Conservation (phyloP, 2,888 invertebrate genomes). For the Zygaena filipendulae region DNA sequence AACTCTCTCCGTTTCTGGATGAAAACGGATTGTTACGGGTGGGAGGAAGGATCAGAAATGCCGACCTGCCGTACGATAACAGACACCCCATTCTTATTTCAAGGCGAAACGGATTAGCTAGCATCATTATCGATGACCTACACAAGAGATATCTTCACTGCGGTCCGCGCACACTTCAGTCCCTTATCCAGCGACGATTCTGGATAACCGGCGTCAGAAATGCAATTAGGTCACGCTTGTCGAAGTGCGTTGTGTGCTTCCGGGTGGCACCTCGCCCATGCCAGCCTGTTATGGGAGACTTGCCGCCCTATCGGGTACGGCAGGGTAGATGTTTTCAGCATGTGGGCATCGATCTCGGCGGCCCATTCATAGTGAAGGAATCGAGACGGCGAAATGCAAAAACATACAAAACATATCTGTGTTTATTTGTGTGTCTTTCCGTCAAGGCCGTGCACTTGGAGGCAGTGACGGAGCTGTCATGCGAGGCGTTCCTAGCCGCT, state of each 20-base stretch:
- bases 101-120: background rate
- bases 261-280: background rate
- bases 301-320: background rate
- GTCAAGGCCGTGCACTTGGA: constrained; percentile 3
- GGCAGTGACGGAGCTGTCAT: constrained; percentile 2
- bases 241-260: constrained; percentile 4
- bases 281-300: constrained; percentile 3
- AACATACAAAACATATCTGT: constrained; percentile 1
- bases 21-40: constrained; percentile 2
- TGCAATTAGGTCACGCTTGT: background rate
- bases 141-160: constrained; percentile 2
- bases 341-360: constrained; percentile 3
- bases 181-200: background rate
- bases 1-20: constrained; percentile 4
- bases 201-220: constrained; percentile 1
- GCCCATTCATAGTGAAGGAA: constrained; percentile 3
- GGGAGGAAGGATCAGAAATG: constrained; percentile 5
- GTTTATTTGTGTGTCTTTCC: constrained; percentile 1
- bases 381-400: background rate
- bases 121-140: constrained; percentile 1
- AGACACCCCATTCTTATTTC: constrained; percentile 6
- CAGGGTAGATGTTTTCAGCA: background rate
- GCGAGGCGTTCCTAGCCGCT: constrained; percentile 3
- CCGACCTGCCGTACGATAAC: constrained; percentile 1
- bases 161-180: constrained; percentile 2